Conservation (phyloP, 2,113 vertebrate species). For the Epinephelus cyanopodus region DNA sequence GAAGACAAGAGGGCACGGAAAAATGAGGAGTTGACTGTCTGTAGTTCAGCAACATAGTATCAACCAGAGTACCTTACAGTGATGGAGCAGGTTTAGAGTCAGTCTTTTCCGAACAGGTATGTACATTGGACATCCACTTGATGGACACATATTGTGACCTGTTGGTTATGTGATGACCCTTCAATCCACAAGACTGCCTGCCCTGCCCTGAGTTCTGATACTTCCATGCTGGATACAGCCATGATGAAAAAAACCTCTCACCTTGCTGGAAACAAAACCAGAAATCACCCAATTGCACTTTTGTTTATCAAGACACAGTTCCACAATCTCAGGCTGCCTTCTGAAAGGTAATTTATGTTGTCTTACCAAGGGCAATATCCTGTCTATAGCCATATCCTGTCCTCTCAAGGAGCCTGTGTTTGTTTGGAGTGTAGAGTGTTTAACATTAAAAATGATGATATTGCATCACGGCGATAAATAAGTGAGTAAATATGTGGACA, state of each 20-base stretch:
- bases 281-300: constrained; percentile 7
- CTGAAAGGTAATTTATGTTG: constrained; percentile 15
- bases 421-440: constrained; percentile 56
- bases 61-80: background rate
- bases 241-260: background rate
- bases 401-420: constrained; percentile 34
- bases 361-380: constrained; percentile 26
- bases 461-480: constrained; percentile 85
- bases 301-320: constrained; percentile 31
- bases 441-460: constrained; percentile 85
- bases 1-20: constrained; percentile 18
- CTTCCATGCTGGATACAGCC: background rate
- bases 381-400: constrained; percentile 29
- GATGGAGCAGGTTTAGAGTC: background rate
- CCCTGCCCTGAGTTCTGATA: background rate
- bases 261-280: background rate
- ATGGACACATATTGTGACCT: constrained; percentile 1
- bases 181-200: background rate
- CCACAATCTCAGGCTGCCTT: background rate
- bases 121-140: constrained; percentile 7
- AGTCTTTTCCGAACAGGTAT: background rate
- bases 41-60: background rate
- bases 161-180: background rate
- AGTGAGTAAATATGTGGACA: constrained; percentile 85
- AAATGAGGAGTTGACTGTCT: constrained; percentile 12